Percentiles rank a stretch among this genome's conserved stretches.
Conservation (phyloP, 2,888 invertebrate genomes). For the Globia sparganii region DNA sequence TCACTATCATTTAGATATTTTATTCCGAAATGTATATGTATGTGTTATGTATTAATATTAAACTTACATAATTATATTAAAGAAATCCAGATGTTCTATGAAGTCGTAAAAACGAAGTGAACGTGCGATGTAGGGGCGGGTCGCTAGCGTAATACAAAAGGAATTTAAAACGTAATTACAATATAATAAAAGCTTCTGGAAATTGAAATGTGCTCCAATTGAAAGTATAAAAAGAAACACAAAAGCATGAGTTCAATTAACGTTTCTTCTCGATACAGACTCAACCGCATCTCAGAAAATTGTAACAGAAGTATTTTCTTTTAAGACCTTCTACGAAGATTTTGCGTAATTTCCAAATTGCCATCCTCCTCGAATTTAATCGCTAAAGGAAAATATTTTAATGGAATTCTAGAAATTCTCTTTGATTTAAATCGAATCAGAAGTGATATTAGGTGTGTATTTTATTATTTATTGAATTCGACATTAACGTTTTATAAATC, state of each 20-base stretch:
- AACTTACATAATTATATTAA: neutral
- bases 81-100: neutral
- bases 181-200: neutral
- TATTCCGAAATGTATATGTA: neutral
- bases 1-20: neutral
- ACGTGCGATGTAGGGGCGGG: neutral
- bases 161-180: neutral
- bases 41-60: neutral
- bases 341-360: slow-evolving; percentile 49
- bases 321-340: slow-evolving; percentile 15
- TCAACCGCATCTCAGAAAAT: slow-evolving; percentile 20
- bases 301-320: slow-evolving; percentile 23
- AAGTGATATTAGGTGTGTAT: slow-evolving; percentile 51
- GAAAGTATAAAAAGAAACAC: slow-evolving; percentile 14
- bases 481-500: slow-evolving; percentile 43
- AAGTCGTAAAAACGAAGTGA: neutral
- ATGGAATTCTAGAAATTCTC: slow-evolving; percentile 56
- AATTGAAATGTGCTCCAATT: slow-evolving; percentile 14
- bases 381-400: slow-evolving; percentile 59
- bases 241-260: slow-evolving; percentile 9
- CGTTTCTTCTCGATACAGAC: slow-evolving; percentile 5
- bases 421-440: slow-evolving; percentile 63
- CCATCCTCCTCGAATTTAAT: slow-evolving; percentile 38
- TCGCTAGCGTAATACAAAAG: neutral
- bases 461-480: slow-evolving; percentile 57